Evolutionary conservation across 2,888 invertebrate genomes (phyloP), one percentile per base, ranked within the genome.

Genomic region (Aromia moschata): DNA sequence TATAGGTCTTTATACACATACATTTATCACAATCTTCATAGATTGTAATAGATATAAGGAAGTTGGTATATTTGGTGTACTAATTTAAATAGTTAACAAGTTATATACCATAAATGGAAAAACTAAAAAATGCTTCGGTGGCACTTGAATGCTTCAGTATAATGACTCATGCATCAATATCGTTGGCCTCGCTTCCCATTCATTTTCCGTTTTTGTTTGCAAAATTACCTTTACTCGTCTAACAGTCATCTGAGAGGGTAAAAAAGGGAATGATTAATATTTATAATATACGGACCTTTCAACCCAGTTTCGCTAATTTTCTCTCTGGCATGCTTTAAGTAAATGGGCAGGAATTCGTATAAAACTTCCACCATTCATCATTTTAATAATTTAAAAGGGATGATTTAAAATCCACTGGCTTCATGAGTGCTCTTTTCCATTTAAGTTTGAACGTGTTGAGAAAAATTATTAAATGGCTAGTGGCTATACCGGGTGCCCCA

Each of bases 301-400:
- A 25, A 18, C 25, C 7, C 1, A 14, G 43, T 25, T 43, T 12
- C 25, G 18, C 14, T 43, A 20, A 20, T 43, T 20, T 43, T 14
- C 43, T 43, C 43, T 20, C 43, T 11, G 43, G 25, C 18, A 25
- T 17, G 20, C 5, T 4, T 43, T 20, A 43, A 25, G 20, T 25
- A 25, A 25, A 25, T 7, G 20, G 25, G 25, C 43, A 43, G 18
- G 14, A 25, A 18, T 33, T 5, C 25, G 25, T 43, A 11, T 43
- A 43, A 43, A 43, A 11, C 20, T 43, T 43, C 9, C 12, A 25
- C 43, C 25, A 43, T 43, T 43, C 43, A 43, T 43, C 43, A 43
- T 20, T 20, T 43, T 43, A 20, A 43, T 43, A 25, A 43, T 20
- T 12, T 16, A 41, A 12, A 43, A 43, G 25, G 14, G n/a, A 33